Conservation (phyloP, 2,888 invertebrate genomes). For the Hipparchia semele region DNA sequence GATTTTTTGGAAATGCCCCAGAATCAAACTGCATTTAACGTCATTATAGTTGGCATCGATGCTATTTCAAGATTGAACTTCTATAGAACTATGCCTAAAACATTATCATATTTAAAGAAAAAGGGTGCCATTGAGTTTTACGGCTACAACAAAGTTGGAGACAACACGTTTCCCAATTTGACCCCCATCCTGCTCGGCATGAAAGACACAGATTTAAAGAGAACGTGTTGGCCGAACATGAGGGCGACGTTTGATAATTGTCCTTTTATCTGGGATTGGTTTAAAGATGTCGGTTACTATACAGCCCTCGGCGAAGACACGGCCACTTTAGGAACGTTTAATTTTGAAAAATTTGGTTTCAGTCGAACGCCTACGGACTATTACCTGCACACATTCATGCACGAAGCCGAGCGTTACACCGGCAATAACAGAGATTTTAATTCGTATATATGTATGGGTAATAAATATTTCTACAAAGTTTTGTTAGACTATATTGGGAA, state of each 20-base stretch:
- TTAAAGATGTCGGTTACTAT: constrained; percentile 86
- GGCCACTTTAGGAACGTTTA: constrained; percentile 90
- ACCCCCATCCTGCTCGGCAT: constrained; percentile 91
- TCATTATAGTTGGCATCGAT: constrained; percentile 92
- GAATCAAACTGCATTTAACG: constrained; percentile 79
- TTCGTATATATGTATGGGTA: constrained; percentile 87
- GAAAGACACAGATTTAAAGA: constrained; percentile 84
- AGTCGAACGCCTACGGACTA: constrained; percentile 92
- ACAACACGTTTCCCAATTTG: constrained; percentile 96
- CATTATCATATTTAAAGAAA: constrained; percentile 83
- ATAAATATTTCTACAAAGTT: constrained; percentile 86
- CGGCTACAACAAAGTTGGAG: constrained; percentile 97
- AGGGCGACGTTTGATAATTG: constrained; percentile 88
- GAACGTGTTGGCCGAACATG: constrained; percentile 84
- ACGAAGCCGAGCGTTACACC: constrained; percentile 86
- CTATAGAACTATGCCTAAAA: constrained; percentile 91
- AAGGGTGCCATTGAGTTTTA: constrained; percentile 89
- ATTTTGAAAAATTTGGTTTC: constrained; percentile 91
- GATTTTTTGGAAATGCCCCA: constrained; percentile 45
- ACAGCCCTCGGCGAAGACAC: constrained; percentile 94
- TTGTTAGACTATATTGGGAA: constrained; percentile 88
- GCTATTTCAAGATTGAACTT: constrained; percentile 94
- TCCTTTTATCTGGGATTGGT: constrained; percentile 93
- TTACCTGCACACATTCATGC: constrained; percentile 89
- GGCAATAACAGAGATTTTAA: constrained; percentile 86